Percentiles rank a stretch among this genome's conserved stretches.
These are phyloP conservation scores for Forficula auricularia DNA, from an alignment of 1,140 invertebrate species.

Conservation along the genomic window DNA sequence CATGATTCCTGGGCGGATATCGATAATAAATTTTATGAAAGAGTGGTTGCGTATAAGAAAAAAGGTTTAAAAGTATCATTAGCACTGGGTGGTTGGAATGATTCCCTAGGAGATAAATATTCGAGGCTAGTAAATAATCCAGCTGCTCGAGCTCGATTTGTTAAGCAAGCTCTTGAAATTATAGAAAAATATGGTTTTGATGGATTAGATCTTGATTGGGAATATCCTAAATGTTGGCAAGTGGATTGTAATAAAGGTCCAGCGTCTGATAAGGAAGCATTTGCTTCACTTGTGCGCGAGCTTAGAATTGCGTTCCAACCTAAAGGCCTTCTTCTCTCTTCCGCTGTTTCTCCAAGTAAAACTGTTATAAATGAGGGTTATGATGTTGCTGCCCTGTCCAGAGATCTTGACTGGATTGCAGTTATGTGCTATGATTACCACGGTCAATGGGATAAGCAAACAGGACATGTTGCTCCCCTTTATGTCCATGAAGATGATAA, in stretches of 20 bases:
- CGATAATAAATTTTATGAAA: slow-evolving; percentile 39
- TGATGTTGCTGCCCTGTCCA: slow-evolving; percentile 21
- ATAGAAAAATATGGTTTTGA: slow-evolving; percentile 27
- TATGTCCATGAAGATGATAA: slow-evolving; percentile 24
- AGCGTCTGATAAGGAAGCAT: slow-evolving; percentile 34
- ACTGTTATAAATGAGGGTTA: slow-evolving; percentile 29
- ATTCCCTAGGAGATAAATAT: slow-evolving; percentile 29
- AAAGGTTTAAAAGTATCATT: slow-evolving; percentile 35
- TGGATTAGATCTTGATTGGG: slow-evolving; percentile 33
- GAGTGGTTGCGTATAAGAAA: slow-evolving; percentile 34
- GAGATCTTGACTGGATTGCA: slow-evolving; percentile 29
- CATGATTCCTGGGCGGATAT: slow-evolving; percentile 47
- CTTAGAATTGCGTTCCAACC: slow-evolving; percentile 34
- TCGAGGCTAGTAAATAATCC: slow-evolving; percentile 26
- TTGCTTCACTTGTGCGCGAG: slow-evolving; percentile 33
- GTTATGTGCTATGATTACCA: slow-evolving; percentile 33
- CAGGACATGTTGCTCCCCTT: slow-evolving; percentile 30
- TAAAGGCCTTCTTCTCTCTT: slow-evolving; percentile 30
- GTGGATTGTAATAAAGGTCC: slow-evolving; percentile 37
- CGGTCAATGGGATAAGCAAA: slow-evolving; percentile 31
- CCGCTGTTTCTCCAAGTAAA: slow-evolving; percentile 39
- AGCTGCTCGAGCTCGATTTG: slow-evolving; percentile 20
- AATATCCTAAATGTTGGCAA: slow-evolving; percentile 51
- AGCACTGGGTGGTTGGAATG: slow-evolving; percentile 33
- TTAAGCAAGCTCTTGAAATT: slow-evolving; percentile 23